A percentile compares a stretch with the other conserved stretches of the same genome.
These are phyloP conservation scores for Imbricaverruca yamaguchii DNA, from an alignment of 2,888 invertebrate species.

Conservation along the genomic window DNA sequence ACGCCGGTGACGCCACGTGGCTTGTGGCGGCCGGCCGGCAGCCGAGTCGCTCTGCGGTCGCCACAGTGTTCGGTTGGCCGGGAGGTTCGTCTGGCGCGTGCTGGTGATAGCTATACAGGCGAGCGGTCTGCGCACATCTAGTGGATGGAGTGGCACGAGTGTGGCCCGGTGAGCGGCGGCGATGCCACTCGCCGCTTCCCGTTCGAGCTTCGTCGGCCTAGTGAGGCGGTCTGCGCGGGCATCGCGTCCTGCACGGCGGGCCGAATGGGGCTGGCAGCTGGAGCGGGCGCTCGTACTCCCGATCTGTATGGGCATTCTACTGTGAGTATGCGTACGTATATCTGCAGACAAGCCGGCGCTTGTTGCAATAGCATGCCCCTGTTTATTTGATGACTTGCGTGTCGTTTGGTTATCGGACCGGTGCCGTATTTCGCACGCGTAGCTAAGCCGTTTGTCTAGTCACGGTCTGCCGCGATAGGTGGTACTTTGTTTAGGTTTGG, in stretches of 20 bases:
- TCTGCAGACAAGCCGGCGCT: background rate
- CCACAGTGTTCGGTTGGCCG: too few species aligned
- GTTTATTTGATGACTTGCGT: background rate
- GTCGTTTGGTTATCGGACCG: background rate
- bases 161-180: too few species aligned
- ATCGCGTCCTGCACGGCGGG: background rate
- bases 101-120: too few species aligned
- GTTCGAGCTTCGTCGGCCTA: too few species aligned
- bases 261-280: background rate
- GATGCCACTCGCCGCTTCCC: too few species aligned
- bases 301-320: background rate
- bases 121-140: too few species aligned
- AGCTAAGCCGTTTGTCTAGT: conserved; percentile 10
- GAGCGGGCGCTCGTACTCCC: too few species aligned
- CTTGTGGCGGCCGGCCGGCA: too few species aligned
- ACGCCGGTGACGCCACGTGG: too few species aligned
- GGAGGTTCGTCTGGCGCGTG: too few species aligned
- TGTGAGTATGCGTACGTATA: background rate
- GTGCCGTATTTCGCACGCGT: background rate
- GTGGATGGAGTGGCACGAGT: too few species aligned
- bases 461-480: background rate
- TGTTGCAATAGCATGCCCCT: background rate
- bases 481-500: background rate
- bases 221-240: background rate
- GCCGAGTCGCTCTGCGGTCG: too few species aligned